These are phyloP conservation scores for Sebastes dallii DNA, from an alignment of 2,797 vertebrate species.

Conservation along the genomic window DNA sequence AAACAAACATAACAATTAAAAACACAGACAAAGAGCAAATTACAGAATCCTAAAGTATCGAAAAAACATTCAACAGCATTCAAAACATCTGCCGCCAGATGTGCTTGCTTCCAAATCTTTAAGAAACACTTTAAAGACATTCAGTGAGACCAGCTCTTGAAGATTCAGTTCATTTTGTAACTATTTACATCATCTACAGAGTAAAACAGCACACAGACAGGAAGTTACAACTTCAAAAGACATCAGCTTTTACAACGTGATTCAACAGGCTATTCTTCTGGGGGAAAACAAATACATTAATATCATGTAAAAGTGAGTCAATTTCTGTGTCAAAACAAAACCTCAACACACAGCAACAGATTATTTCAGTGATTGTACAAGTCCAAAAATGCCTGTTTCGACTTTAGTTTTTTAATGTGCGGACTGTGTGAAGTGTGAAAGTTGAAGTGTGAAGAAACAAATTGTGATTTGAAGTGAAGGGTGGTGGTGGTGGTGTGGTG, in stretches of 20 bases:
- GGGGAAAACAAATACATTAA: neutral
- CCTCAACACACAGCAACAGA: conserved; percentile 30
- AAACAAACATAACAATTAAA: neutral
- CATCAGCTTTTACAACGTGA: neutral
- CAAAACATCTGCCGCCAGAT: no score
- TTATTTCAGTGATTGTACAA: conserved; percentile 23
- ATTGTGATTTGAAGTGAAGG: conserved; percentile 89
- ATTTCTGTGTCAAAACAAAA: conserved; percentile 27
- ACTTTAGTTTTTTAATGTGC: conserved; percentile 55
- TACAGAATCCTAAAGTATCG: no score
- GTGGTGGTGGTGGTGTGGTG: neutral
- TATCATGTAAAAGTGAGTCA: neutral
- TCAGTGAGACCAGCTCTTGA: no score
- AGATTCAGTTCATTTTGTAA: no score
- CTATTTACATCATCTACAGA: neutral
- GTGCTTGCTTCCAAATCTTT: neutral
- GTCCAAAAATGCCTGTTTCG: conserved; percentile 42
- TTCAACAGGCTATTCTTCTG: conserved; percentile 23
- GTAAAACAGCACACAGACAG: neutral
- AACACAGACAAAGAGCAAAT: neutral
- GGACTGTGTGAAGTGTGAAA: conserved; percentile 75
- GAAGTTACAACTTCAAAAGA: neutral
- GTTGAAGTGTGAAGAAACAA: conserved; percentile 87
- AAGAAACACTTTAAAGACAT: no score
- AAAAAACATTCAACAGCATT: no score